Conservation (phyloP, 64 coral and sea anemone genomes). For the Orbicella faveolata region DNA sequence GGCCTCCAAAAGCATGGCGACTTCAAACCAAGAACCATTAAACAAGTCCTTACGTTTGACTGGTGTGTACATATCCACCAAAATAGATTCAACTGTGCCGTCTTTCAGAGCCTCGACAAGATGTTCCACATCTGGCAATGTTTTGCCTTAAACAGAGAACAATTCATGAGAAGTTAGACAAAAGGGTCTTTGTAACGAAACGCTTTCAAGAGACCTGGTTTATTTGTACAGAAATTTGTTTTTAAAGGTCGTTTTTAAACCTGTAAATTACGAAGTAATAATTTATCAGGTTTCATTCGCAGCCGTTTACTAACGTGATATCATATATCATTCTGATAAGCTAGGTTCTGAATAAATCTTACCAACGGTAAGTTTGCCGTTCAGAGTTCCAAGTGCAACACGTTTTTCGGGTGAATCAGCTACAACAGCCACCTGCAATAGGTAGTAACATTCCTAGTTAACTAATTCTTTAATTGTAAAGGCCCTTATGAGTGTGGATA, state of each 20-base stretch:
- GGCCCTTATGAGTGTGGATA: too few relatives aligned
- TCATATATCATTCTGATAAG: not conserved
- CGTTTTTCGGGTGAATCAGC: constrained; percentile 31
- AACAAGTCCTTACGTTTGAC: constrained; percentile 25
- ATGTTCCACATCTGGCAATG: constrained; percentile 21
- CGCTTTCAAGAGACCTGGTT: not conserved
- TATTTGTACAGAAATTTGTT: not conserved
- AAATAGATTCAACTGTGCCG: not conserved
- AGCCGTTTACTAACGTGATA: too few relatives aligned
- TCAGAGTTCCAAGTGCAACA: constrained; percentile 22
- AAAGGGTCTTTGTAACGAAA: not conserved
- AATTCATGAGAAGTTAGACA: not conserved
- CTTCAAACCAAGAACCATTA: constrained; percentile 41
- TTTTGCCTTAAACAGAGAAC: not conserved
- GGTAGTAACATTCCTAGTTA: not conserved
- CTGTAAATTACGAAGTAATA: too few relatives aligned
- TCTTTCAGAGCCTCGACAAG: constrained; percentile 13
- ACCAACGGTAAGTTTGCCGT: constrained; percentile 8
- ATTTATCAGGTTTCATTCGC: not conserved
- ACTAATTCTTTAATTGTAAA: too few relatives aligned
- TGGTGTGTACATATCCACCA: constrained; percentile 38
- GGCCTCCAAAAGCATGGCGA: not conserved
- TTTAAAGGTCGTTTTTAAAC: too few relatives aligned
- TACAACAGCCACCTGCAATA: constrained; percentile 25
- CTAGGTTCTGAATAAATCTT: not conserved